A percentile compares a stretch with the other conserved stretches of the same genome.
phyloP scores from a whole-genome alignment of 1,140 invertebrate genomes.

The Myzus persicae region DNA sequence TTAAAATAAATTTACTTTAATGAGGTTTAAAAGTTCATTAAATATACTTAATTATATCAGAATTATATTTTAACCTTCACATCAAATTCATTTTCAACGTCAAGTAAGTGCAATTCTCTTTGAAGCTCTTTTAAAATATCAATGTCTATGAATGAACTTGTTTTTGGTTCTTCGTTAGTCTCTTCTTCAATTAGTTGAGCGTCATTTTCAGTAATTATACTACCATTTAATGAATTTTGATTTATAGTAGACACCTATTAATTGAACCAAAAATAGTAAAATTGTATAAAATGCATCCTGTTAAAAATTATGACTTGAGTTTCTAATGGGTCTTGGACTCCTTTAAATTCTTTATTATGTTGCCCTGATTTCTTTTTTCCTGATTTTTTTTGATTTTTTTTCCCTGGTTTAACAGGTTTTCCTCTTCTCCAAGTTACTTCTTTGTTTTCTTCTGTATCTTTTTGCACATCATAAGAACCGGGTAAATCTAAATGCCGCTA shows the following conservation, averaged over 20 bases:
- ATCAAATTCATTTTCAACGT: constrained; percentile 75
- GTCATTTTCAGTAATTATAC: not conserved
- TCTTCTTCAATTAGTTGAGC: not conserved
- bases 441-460: constrained; percentile 28
- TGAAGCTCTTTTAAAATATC: constrained; percentile 73
- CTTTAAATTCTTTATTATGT: constrained; percentile 62
- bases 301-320: constrained; percentile 66
- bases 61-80: constrained; percentile 66
- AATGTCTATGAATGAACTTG: constrained; percentile 68
- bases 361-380: constrained; percentile 66
- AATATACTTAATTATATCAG: not conserved
- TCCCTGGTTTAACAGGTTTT: constrained; percentile 62
- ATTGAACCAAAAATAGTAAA: not conserved
- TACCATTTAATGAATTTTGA: constrained; percentile 30
- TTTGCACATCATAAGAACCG: constrained; percentile 13
- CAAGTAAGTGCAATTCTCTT: constrained; percentile 72
- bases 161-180: not conserved
- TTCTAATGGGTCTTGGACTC: constrained; percentile 64
- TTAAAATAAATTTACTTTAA: not conserved
- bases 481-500: constrained; percentile 48
- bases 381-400: constrained; percentile 64
- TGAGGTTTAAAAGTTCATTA: not conserved
- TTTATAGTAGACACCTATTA: constrained; percentile 34
- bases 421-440: constrained; percentile 60
- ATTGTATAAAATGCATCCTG: not conserved